Conservation (phyloP, 2,797 vertebrate species). For the Phalanger gymnotis region DNA sequence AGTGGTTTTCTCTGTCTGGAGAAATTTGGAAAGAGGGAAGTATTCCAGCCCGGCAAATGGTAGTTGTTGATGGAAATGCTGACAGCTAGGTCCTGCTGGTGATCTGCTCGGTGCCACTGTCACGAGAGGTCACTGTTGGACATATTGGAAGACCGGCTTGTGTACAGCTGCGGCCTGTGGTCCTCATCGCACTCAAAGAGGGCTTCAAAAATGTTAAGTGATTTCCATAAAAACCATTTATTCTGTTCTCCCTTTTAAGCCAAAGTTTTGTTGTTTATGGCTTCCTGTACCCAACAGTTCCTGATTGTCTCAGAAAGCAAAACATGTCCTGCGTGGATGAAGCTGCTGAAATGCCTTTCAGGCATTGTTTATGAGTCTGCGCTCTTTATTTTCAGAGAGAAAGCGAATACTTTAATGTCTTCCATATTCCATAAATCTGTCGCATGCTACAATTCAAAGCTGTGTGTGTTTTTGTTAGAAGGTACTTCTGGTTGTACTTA, state of each 20-base stretch:
- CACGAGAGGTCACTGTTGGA: constrained; percentile 46
- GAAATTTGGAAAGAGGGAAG: constrained; percentile 70
- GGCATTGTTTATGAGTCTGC: constrained; percentile 80
- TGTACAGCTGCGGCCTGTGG: constrained; percentile 65
- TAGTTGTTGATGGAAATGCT: constrained; percentile 72
- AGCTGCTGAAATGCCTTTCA: constrained; percentile 82
- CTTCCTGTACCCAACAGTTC: constrained; percentile 78
- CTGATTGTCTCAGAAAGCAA: constrained; percentile 77
- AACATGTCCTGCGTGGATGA: constrained; percentile 68
- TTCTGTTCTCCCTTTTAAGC: constrained; percentile 76
- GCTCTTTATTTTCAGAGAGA: constrained; percentile 79
- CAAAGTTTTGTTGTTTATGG: constrained; percentile 78
- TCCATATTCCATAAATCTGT: constrained; percentile 81
- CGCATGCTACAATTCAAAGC: constrained; percentile 63
- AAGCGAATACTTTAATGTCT: constrained; percentile 83
- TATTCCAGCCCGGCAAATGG: constrained; percentile 59
- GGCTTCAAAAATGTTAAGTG: constrained; percentile 58
- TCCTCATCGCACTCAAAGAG: constrained; percentile 73
- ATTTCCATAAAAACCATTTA: constrained; percentile 75
- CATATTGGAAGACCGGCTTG: constrained; percentile 64
- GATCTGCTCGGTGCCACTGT: constrained; percentile 67
- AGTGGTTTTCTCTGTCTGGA: constrained; percentile 75
- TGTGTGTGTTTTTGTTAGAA: constrained; percentile 74
- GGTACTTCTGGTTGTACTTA: constrained; percentile 77
- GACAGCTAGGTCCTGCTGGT: constrained; percentile 64